Evolutionary conservation across 2,888 invertebrate species (phyloP).

Genomic region (Diarsia brunnea): DNA sequence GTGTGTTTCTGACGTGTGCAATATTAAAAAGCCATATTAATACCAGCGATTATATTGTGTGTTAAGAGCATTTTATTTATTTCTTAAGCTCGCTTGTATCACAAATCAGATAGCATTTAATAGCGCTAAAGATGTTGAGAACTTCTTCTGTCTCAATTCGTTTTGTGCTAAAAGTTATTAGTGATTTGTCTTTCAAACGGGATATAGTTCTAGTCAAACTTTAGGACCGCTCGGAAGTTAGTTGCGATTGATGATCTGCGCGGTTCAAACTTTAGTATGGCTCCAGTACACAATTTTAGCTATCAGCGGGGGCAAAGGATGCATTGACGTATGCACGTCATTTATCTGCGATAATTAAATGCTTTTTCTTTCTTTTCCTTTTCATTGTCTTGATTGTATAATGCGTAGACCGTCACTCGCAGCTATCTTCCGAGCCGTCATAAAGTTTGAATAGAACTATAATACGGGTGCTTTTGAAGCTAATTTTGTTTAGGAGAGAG

Average conservation of each 20-base stretch:
- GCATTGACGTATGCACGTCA: no score
- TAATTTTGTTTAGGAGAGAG: not conserved
- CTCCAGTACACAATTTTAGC: no score
- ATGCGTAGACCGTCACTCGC: no score
- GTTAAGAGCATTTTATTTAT: not conserved
- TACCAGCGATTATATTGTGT: conserved; percentile 4
- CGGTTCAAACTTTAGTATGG: no score
- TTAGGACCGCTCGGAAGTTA: no score
- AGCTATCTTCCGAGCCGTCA: no score
- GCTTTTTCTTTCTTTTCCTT: no score
- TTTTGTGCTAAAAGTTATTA: not conserved
- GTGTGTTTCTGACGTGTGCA: conserved; percentile 18
- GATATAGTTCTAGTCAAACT: not conserved
- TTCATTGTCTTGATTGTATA: no score
- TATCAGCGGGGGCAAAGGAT: no score
- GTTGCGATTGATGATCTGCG: no score
- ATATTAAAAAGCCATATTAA: conserved; percentile 22
- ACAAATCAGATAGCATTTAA: not conserved
- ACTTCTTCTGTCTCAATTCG: not conserved
- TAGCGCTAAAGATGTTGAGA: not conserved
- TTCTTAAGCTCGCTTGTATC: not conserved
- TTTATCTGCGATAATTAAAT: no score
- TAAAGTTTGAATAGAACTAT: no score
- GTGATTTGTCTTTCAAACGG: not conserved
- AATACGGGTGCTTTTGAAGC: not conserved